Evolutionary conservation across 2,888 invertebrate genomes (phyloP), one percentile per base, ranked within the genome.

Genomic region (Acrocyrtus sp.): DNA sequence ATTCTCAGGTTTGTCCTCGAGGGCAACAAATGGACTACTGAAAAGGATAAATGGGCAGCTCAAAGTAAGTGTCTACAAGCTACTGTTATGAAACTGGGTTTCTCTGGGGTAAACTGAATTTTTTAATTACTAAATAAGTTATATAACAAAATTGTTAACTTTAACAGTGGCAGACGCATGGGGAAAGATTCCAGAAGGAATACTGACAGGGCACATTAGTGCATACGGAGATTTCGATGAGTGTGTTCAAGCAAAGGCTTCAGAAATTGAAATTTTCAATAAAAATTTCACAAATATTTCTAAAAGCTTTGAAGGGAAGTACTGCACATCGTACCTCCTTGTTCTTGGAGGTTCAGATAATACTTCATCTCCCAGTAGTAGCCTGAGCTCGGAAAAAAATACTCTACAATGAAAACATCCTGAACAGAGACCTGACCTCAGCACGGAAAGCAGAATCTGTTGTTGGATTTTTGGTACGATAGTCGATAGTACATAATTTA

Each of bases 101-200:
- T n/a, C n/a, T n/a, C n/a, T n/a, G n/a, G n/a, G n/a, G n/a, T n/a
- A n/a, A n/a, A n/a, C n/a, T n/a, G n/a, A n/a, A n/a, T n/a, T n/a
- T n/a, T n/a, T n/a, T n/a, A n/a, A n/a, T n/a, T n/a, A n/a, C n/a
- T n/a, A n/a, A n/a, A 12, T 34, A 12, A 34, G 34, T 8, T 34
- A 34, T 8, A 34, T 34, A 26, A 27, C 27, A 17, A 10, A 34
- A 34, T 12, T 34, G 15, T 22, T 54, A 22, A 6, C 57, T 57
- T 54, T 29, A 12, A 5, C 27, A 87, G 87, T 87, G 86, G 77
- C 86, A 26, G 87, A 87, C 79, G 82, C 87, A 0, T 85, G 85
- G 2, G 85, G 86, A 2, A 87, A 86, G 80, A 75, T 86, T 1
- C 86, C 85, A 34, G 82, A 84, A 8, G 86, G 87, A 2, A 74